These are phyloP conservation scores for Tenrec ecaudatus DNA, from an alignment of 2,113 vertebrate species.

Conservation along the genomic window DNA sequence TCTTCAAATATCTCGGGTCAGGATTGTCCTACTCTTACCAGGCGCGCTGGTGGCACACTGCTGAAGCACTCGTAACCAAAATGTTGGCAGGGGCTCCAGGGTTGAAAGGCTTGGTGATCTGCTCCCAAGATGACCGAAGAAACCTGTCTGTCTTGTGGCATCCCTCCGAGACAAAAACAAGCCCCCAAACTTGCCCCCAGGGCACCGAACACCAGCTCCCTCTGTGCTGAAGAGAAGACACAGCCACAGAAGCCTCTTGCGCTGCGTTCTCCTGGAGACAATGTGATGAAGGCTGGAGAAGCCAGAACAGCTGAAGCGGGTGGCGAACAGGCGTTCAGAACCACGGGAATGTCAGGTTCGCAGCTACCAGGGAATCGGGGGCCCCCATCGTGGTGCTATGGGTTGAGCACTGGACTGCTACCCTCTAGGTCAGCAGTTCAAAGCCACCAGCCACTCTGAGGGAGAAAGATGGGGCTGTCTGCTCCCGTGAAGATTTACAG, in stretches of 20 bases:
- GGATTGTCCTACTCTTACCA: constrained; percentile 24
- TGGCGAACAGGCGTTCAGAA: not conserved
- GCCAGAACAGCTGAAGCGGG: not conserved
- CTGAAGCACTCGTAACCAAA: not conserved
- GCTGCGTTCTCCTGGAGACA: not conserved
- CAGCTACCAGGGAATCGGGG: not conserved
- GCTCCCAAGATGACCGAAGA: too few relatives aligned
- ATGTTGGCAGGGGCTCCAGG: not conserved
- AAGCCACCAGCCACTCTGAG: too few relatives aligned
- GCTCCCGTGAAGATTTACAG: too few relatives aligned
- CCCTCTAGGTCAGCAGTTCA: too few relatives aligned
- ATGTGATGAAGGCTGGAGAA: not conserved
- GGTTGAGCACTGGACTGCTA: too few relatives aligned
- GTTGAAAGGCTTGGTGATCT: too few relatives aligned
- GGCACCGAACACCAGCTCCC: constrained; percentile 5
- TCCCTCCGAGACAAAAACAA: too few relatives aligned
- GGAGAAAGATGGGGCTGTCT: too few relatives aligned
- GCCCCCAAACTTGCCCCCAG: not conserved
- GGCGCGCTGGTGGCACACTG: not conserved
- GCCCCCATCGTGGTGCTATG: too few relatives aligned
- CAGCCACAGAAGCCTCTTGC: not conserved
- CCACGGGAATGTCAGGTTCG: not conserved
- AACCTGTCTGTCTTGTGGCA: too few relatives aligned
- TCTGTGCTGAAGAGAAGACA: constrained; percentile 5
- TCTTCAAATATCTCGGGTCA: constrained; percentile 38